These are phyloP conservation scores for Drosophila takahashii DNA, from an alignment of 1,140 invertebrate genomes.

Conservation along the genomic window DNA sequence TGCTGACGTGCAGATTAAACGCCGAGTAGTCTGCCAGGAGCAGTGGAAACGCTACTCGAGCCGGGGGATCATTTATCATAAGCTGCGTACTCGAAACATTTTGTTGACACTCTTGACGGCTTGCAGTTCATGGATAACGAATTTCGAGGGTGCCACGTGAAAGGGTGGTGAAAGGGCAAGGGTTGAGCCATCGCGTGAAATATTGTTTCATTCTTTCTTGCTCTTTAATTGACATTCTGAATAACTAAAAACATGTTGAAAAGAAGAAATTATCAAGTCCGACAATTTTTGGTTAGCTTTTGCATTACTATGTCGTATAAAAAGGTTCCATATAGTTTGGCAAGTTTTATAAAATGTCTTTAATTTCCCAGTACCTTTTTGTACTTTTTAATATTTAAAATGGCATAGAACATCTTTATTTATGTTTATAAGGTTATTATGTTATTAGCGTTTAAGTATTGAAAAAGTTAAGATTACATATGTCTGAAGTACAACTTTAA, in stretches of 20 bases:
- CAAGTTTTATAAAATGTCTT: no score
- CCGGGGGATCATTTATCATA: slow-evolving; percentile 70
- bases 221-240: slow-evolving; percentile 5
- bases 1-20: slow-evolving; percentile 77
- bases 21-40: slow-evolving; percentile 42
- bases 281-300: no score
- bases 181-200: slow-evolving; percentile 18
- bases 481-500: no score
- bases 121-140: slow-evolving; percentile 66
- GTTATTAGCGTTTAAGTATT: no score
- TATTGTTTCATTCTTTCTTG: slow-evolving; percentile 19
- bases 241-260: neutral
- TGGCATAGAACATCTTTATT: no score
- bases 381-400: no score
- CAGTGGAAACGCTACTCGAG: slow-evolving; percentile 42
- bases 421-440: no score
- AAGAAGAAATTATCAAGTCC: no score
- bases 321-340: no score
- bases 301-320: no score
- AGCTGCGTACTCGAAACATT: slow-evolving; percentile 48
- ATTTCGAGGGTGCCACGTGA: slow-evolving; percentile 14
- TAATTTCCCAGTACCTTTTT: no score
- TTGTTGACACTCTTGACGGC: slow-evolving; percentile 55
- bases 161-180: slow-evolving; percentile 15
- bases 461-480: no score